Base-by-base conservation (phyloP, 2,888 invertebrate species). In the Palloptera scutellata region DNA sequence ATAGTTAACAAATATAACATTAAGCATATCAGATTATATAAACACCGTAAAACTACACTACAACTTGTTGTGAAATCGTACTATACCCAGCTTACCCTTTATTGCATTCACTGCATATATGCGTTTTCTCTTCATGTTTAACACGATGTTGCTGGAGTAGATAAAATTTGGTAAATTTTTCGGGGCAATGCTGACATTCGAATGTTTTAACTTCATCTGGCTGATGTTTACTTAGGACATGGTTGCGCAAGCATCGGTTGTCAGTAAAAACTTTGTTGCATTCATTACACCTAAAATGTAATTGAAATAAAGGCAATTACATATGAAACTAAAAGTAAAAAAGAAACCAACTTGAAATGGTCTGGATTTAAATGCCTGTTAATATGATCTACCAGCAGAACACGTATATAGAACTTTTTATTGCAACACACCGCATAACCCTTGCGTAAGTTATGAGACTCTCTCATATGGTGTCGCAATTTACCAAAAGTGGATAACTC, bases 371-470 rank as follows among this genome's bases (percentile, higher is more conserved):
- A 65, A 70, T 84, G 84, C 1, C 79, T 77, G 53, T 82, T 79
- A 1, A 84, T 81, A 65, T 84, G 84, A 62, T 84, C 84, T 8
- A 83, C 78, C 57, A 84, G 76, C 11, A 80, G 77, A 9, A 80
- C 78, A 2, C 83, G 78, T 52, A 81, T 81, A 52, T 78, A 81
- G 48, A 83, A 82, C 69, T 84, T 84, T 55, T 81, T 80, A 62
- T 82, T 81, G 66, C 84, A 84, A 53, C 84, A 84, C 9, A 79
- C 70, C 0, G 80, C 77, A 65, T 82, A 84, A 5, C 83, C 84
- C 1, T 79, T 78, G 9, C 77, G 76, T 30, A 30, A 2, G 20
- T 79, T 64, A 45, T 74, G 74, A 1, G 53, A 52, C 43, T 61
- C 64, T 1, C 73, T 71, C 68, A 74, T 73, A 66, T 74, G 74